Evolutionary conservation across 2,888 invertebrate genomes (phyloP), one percentile per base, ranked within the genome.

Genomic region (Diaperis boleti): DNA sequence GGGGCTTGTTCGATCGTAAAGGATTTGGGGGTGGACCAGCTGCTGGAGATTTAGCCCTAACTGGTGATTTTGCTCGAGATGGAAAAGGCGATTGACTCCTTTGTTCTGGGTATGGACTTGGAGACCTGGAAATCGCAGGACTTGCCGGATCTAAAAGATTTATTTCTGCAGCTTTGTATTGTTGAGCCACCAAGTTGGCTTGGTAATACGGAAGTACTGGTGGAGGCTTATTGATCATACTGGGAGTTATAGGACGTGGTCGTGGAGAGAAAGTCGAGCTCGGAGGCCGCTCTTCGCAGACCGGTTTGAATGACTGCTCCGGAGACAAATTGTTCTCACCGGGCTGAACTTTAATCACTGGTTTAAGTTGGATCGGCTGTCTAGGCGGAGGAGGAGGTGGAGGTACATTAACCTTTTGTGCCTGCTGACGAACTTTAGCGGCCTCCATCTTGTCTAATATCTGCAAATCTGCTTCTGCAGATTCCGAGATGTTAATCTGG

Each of bases 131-230:
- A 54, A 79, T 77, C 70, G 84, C 85, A 8, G 87, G 85, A 74
- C 84, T 86, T 39, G 83, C 83, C 14, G 88, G 88, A 69, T 90
- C 87, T 68, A 87, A 86, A 52, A 86, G 75, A 68, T 87, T 86
- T 35, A 84, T 83, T 72, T 86, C 85, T 1, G 87, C 82, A 3
- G 90, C 86, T 54, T 81, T 74, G 74, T 87, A 87, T 74, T 89
- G 87, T 37, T 88, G 88, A n/a, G 88, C 85, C 22, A 90, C 88
- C 69, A 92, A 83, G 79, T 90, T 89, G 79, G 88, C 88, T 81
- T 94, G 93, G 76, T 94, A 94, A 72, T 87, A 88, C 5, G 93
- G 93, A 69, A 94, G 87, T 47, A 88, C 84, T 7, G 92, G 88
- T 1, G 91, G 90, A 17, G 92, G 90, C 79, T 89, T 89, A 76